Percentiles rank a stretch among this genome's conserved stretches.
Conservation (phyloP, 30 jellyfish, hydroid and myxozoan species). For the Turritopsis rubra region DNA sequence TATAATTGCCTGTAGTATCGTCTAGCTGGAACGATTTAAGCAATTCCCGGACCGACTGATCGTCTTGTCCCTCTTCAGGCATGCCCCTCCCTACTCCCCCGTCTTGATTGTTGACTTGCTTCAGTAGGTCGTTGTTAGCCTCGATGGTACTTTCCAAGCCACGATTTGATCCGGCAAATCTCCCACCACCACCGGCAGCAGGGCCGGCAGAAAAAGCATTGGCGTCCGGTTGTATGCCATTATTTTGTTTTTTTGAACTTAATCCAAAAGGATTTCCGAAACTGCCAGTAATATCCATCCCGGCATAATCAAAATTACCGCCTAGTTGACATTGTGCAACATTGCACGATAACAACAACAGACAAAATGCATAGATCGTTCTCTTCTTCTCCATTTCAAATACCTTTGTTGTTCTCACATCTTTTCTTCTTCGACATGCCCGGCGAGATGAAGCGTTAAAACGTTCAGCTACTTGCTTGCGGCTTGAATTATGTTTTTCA, state of each 20-base stretch:
- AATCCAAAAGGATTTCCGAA: background rate
- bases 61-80: constrained; percentile 20
- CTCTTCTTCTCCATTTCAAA: background rate
- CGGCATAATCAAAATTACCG: background rate
- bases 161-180: background rate
- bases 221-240: background rate
- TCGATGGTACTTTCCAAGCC: background rate
- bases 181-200: background rate
- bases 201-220: background rate
- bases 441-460: background rate
- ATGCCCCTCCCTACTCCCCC: constrained; percentile 7
- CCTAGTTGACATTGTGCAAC: background rate
- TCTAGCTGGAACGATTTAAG: constrained; percentile 34
- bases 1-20: constrained; percentile 29
- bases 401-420: background rate
- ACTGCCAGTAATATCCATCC: background rate
- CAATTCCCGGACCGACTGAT: constrained; percentile 19
- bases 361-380: no score
- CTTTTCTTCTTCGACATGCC: background rate
- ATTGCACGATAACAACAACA: background rate
- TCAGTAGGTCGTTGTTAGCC: constrained; percentile 14
- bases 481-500: background rate
- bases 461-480: background rate
- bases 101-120: constrained; percentile 27
- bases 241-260: background rate